phyloP scores from a whole-genome alignment of 2,797 vertebrate species.

The Selene dorsalis region DNA sequence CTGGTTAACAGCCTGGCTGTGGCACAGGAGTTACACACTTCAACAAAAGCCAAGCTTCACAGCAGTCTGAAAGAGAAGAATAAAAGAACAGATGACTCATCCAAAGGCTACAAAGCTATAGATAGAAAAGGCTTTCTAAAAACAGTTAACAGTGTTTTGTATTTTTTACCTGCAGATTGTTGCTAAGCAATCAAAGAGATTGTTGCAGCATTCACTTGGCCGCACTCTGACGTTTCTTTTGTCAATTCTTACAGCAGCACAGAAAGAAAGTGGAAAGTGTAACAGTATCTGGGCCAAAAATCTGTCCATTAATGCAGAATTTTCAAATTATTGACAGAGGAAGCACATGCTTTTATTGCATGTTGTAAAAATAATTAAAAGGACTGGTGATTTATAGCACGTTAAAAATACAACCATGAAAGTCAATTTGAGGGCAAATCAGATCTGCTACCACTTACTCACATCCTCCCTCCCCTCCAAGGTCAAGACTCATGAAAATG shows the following conservation, averaged over 20 bases:
- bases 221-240: constrained; percentile 10
- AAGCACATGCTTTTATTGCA: not conserved
- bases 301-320: constrained; percentile 4
- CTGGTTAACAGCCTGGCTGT: constrained; percentile 12
- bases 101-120: not conserved
- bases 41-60: constrained; percentile 11
- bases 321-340: not conserved
- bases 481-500: not conserved
- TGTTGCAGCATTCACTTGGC: not conserved
- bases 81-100: constrained; percentile 39
- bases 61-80: constrained; percentile 20
- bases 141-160: not conserved
- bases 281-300: constrained; percentile 3
- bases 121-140: constrained; percentile 19
- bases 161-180: constrained; percentile 39
- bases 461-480: not conserved
- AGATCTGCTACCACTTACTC: not conserved
- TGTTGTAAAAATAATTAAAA: not conserved
- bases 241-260: constrained; percentile 1
- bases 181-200: constrained; percentile 40
- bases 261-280: not conserved
- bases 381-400: not conserved
- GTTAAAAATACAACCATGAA: not conserved
- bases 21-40: not conserved
- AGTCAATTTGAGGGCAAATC: not conserved